phyloP scores from a whole-genome alignment of 2,888 invertebrate genomes.

The Isotomurus palustris region DNA sequence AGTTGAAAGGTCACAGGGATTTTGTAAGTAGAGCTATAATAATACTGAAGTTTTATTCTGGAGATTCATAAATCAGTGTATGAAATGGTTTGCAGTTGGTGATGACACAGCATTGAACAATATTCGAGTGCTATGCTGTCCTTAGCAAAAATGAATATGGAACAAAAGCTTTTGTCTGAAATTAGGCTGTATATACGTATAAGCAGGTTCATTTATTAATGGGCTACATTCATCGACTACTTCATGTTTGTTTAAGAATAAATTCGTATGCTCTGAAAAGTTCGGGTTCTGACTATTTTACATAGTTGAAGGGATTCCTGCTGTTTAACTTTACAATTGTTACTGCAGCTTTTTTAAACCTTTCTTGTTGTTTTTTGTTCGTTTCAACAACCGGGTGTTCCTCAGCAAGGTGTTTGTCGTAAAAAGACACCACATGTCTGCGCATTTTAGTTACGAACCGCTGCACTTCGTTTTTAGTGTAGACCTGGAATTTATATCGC shows the following conservation, averaged over 20 bases:
- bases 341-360: too few relatives aligned
- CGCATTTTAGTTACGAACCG: conserved; percentile 1
- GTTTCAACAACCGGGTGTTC: conserved; percentile 10
- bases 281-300: too few relatives aligned
- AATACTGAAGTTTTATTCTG: not conserved
- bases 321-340: too few relatives aligned
- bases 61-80: not conserved
- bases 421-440: not conserved
- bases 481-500: conserved; percentile 34
- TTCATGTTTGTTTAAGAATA: too few relatives aligned
- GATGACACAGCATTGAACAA: conserved; percentile 43
- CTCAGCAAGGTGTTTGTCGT: conserved; percentile 18
- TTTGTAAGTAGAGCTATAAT: conserved; percentile 21
- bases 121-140: conserved; percentile 39
- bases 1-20: conserved; percentile 36
- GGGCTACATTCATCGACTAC: too few relatives aligned
- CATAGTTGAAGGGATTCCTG: too few relatives aligned
- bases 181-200: too few relatives aligned
- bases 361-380: not conserved
- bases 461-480: conserved; percentile 21
- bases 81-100: conserved; percentile 13
- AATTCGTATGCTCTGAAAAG: too few relatives aligned
- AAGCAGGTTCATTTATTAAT: too few relatives aligned
- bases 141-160: too few relatives aligned
- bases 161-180: too few relatives aligned